phyloP scores from a whole-genome alignment of 2,113 vertebrate genomes.

The Sinocyclocheilus anshuiensis region DNA sequence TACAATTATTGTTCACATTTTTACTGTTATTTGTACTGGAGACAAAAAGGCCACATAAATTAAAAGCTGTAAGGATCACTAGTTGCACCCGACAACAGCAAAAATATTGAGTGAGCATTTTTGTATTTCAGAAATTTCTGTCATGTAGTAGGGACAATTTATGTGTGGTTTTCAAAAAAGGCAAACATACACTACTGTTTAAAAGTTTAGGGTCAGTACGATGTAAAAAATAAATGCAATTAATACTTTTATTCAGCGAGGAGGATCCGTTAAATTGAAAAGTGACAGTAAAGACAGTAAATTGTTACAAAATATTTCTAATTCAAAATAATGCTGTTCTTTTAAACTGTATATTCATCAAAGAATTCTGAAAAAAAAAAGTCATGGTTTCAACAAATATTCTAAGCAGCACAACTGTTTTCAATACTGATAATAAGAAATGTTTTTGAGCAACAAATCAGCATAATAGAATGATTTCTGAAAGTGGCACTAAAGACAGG shows the following conservation, averaged over 20 bases:
- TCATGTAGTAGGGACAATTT: not conserved
- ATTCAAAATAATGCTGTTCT: not conserved
- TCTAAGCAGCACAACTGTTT: too few species aligned
- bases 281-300: too few species aligned
- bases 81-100: not conserved
- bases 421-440: not conserved
- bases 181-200: not conserved
- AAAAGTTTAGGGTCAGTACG: too few species aligned
- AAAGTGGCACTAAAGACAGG: not conserved
- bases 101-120: not conserved
- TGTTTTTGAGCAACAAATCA: not conserved
- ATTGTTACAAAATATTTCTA: too few species aligned
- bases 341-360: too few species aligned
- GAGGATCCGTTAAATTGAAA: too few species aligned
- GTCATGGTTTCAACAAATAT: too few species aligned
- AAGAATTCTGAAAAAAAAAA: too few species aligned
- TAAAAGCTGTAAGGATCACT: too few species aligned
- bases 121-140: not conserved
- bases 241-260: too few species aligned
- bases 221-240: too few species aligned
- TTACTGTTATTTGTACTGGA: not conserved
- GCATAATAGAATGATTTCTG: not conserved
- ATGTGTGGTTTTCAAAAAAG: not conserved
- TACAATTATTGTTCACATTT: too few species aligned
- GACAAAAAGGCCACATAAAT: not conserved